Conservation (phyloP, 64 coral and sea anemone species). For the Stylophora pistillata region DNA sequence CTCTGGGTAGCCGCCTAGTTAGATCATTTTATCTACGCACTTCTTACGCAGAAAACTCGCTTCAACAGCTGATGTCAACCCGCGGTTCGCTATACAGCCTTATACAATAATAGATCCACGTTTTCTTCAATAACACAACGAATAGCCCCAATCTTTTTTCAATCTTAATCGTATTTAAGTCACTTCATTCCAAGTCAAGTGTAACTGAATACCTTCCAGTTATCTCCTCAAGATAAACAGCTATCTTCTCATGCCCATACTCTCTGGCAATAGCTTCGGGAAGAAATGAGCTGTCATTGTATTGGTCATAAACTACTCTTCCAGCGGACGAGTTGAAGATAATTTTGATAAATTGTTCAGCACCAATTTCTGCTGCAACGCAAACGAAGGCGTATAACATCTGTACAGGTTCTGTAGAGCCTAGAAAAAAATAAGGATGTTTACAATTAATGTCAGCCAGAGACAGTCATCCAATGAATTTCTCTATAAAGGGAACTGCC, state of each 20-base stretch:
- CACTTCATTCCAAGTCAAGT: not conserved
- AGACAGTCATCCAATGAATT: too few relatives aligned
- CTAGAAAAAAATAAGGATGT: not conserved
- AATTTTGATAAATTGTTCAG: not conserved
- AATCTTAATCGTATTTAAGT: too few relatives aligned
- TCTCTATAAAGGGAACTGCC: too few relatives aligned
- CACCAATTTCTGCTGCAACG: not conserved
- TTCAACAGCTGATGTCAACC: too few relatives aligned
- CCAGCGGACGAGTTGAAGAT: conserved; percentile 11
- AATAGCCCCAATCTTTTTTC: not conserved
- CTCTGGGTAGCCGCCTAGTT: too few relatives aligned
- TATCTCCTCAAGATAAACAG: not conserved
- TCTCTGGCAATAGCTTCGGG: not conserved
- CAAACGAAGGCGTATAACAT: not conserved
- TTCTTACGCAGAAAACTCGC: too few relatives aligned
- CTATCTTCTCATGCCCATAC: not conserved
- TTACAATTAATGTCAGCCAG: too few relatives aligned
- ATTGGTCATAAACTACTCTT: not conserved
- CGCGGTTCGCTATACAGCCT: too few relatives aligned
- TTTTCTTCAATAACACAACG: too few relatives aligned
- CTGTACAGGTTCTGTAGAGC: not conserved
- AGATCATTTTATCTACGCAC: too few relatives aligned
- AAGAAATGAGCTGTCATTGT: not conserved
- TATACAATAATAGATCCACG: too few relatives aligned
- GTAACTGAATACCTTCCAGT: not conserved